Percentiles rank a stretch among this genome's conserved stretches.
phyloP scores from a whole-genome alignment of 1,140 invertebrate genomes.

The Temnothorax nylanderi region DNA sequence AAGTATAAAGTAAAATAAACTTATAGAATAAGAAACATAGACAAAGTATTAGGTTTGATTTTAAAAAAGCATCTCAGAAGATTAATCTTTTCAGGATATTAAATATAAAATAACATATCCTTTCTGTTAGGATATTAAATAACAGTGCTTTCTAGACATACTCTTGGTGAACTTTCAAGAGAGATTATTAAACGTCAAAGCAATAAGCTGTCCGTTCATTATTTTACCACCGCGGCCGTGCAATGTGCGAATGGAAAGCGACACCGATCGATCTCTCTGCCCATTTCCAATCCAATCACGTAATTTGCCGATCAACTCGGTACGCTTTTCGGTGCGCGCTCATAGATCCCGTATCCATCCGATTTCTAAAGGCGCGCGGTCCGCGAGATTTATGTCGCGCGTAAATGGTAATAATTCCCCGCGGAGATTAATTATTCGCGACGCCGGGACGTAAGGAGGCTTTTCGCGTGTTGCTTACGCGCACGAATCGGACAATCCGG shows the following conservation, averaged over 20 bases:
- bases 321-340: constrained; percentile 8
- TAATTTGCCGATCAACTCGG: constrained; percentile 54
- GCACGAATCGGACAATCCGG: constrained; percentile 38
- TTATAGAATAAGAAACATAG: background rate
- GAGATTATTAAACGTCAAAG: constrained; percentile 42
- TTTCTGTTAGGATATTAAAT: background rate
- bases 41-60: background rate
- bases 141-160: background rate
- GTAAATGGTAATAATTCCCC: constrained; percentile 56
- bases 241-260: constrained; percentile 52
- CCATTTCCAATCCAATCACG: constrained; percentile 55
- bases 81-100: background rate
- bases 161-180: background rate
- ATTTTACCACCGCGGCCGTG: constrained; percentile 20
- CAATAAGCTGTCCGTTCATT: constrained; percentile 44
- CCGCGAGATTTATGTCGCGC: constrained; percentile 38
- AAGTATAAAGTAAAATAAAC: background rate
- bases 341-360: background rate
- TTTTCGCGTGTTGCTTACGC: constrained; percentile 26
- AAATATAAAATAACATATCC: background rate
- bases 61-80: background rate
- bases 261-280: constrained; percentile 48
- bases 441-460: background rate
- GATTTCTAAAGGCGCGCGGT: constrained; percentile 32
- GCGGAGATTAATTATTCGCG: constrained; percentile 46